Conservation (phyloP, 2,113 vertebrate genomes). For the Crypturellus undulatus region DNA sequence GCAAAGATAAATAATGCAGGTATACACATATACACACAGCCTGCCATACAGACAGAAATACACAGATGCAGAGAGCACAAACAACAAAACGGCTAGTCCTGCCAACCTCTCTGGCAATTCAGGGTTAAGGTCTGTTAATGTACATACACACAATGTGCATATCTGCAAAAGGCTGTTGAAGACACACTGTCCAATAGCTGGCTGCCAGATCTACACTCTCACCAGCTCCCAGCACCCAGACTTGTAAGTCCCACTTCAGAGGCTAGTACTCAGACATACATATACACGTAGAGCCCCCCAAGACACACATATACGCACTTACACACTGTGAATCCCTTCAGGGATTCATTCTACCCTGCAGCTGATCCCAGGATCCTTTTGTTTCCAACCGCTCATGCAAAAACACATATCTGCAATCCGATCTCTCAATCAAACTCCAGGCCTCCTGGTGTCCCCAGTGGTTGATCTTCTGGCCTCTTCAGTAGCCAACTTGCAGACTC, state of each 20-base stretch:
- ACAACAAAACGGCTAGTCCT: not conserved
- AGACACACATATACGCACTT: rapidly evolving
- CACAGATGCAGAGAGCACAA: not conserved
- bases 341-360: not conserved
- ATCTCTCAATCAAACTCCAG: not conserved
- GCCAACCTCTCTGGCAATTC: not conserved
- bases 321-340: not conserved
- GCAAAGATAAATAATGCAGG: not conserved
- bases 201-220: not conserved
- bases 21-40: not conserved
- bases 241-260: not conserved
- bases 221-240: rapidly evolving
- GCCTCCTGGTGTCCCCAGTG: not conserved
- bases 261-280: not conserved
- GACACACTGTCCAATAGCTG: not conserved
- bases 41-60: not conserved
- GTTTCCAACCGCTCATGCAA: not conserved
- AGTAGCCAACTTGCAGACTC: not conserved
- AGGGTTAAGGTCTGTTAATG: not conserved
- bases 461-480: not conserved
- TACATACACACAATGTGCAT: not conserved
- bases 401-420: not conserved
- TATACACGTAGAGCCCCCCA: not conserved
- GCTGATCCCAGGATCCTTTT: not conserved
- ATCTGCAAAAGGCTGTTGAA: not conserved